These are phyloP conservation scores for Cephus nigrinus DNA, from an alignment of 2,888 invertebrate genomes.

Conservation along the genomic window DNA sequence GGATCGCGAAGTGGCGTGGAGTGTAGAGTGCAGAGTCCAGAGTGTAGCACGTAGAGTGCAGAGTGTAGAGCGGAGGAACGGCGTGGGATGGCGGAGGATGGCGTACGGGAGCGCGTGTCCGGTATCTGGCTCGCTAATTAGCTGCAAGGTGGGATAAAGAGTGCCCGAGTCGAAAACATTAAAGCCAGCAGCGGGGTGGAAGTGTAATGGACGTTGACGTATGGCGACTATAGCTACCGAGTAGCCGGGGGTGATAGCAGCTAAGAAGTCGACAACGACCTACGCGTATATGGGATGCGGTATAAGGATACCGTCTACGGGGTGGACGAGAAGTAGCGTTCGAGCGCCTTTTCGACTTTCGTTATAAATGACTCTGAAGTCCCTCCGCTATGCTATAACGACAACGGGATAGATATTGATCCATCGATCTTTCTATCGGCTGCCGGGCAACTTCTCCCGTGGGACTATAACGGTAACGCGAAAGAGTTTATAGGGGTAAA, in stretches of 20 bases:
- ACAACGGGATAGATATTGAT: neutral
- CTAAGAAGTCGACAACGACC: conserved; percentile 34
- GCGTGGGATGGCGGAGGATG: conserved; percentile 1
- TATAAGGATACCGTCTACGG: neutral
- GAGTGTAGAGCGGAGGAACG: neutral
- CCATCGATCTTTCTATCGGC: neutral
- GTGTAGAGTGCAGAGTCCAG: conserved; percentile 3
- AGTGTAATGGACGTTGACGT: conserved; percentile 56
- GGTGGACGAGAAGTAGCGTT: neutral
- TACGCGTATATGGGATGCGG: neutral
- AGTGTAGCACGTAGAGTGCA: conserved; percentile 9
- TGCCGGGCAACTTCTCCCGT: neutral
- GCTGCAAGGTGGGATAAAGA: conserved; percentile 59
- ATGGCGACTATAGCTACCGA: conserved; percentile 43
- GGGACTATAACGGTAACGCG: neutral
- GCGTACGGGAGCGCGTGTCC: conserved; percentile 41
- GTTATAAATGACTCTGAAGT: neutral
- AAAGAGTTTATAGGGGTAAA: neutral
- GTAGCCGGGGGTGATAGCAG: conserved; percentile 25
- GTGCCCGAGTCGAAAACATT: conserved; percentile 55
- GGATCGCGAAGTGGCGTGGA: conserved; percentile 18
- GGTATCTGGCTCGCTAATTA: conserved; percentile 58
- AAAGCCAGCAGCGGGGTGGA: conserved; percentile 47
- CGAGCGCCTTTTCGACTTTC: neutral
- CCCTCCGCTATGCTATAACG: neutral